Evolutionary conservation across 2,797 vertebrate genomes (phyloP).

Genomic region (Sebastolobus altivelis): DNA sequence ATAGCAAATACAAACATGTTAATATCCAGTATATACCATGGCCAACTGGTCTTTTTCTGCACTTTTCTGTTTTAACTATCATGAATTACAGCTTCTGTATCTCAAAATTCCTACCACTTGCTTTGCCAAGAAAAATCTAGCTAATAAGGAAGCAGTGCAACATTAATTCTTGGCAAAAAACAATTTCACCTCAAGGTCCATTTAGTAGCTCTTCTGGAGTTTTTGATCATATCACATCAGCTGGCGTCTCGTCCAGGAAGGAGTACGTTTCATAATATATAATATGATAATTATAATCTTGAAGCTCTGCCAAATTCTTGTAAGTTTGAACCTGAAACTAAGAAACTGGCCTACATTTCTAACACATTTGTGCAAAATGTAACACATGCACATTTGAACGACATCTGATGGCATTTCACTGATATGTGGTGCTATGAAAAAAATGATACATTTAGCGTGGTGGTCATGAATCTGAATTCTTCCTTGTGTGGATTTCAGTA

Average conservation of each 20-base stretch:
- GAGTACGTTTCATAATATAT: not conserved
- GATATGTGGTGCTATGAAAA: not conserved
- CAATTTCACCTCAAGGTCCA: not conserved
- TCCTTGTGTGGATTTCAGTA: no score
- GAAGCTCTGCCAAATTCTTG: no score
- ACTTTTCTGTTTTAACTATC: not conserved
- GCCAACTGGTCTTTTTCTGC: not conserved
- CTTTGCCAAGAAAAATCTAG: not conserved
- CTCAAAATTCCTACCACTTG: not conserved
- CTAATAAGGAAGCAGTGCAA: not conserved
- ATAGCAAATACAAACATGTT: not conserved
- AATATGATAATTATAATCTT: no score
- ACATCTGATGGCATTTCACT: no score
- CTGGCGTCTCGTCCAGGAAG: not conserved
- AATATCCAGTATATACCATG: not conserved
- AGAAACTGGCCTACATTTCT: no score
- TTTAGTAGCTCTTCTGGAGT: not conserved
- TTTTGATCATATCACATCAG: not conserved
- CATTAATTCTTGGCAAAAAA: not conserved
- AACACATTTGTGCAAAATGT: not conserved
- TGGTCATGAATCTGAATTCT: no score
- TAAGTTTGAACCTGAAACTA: not conserved
- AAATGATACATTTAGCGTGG: not conserved
- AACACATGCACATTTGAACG: no score
- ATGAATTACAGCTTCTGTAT: not conserved